phyloP scores from a whole-genome alignment of 2,113 vertebrate genomes.

The Heterotis niloticus region DNA sequence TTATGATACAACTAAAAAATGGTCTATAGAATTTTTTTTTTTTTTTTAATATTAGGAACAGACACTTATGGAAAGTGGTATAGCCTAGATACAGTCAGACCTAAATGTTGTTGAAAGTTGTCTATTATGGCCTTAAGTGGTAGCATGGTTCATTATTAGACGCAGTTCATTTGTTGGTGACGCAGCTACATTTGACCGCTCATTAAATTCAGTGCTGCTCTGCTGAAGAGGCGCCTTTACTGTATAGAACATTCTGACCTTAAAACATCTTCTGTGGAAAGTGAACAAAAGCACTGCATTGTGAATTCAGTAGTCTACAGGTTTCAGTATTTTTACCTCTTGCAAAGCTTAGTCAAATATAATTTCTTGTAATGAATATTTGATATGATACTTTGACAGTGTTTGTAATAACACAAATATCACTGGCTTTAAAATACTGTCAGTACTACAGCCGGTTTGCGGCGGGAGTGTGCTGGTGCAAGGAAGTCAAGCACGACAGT shows the following conservation, averaged over 20 bases:
- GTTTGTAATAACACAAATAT: background rate
- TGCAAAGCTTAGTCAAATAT: conserved; percentile 21
- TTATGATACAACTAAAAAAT: too few species aligned
- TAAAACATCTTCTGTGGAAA: conserved; percentile 41
- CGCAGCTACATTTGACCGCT: conserved; percentile 62
- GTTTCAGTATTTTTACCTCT: conserved; percentile 36
- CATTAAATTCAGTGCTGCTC: conserved; percentile 61
- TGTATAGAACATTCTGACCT: conserved; percentile 44
- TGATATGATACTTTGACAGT: too few species aligned
- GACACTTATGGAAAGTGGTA: too few species aligned
- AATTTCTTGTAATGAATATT: conserved; percentile 25
- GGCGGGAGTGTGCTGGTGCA: too few species aligned
- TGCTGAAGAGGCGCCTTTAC: conserved; percentile 60
- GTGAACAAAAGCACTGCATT: conserved; percentile 44
- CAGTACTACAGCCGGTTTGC: background rate
- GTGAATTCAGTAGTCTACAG: conserved; percentile 38
- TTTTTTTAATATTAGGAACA: too few species aligned
- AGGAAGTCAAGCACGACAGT: too few species aligned
- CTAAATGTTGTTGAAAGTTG: conserved; percentile 49
- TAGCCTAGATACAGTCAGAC: conserved; percentile 53
- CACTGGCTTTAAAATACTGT: conserved; percentile 1
- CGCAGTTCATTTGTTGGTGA: conserved; percentile 45
- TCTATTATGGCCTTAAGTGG: conserved; percentile 59
- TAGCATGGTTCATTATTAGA: conserved; percentile 48
- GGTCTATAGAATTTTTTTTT: too few species aligned